Evolutionary conservation across 2,113 vertebrate genomes (phyloP).

Genomic region (Sebastes fasciatus): DNA sequence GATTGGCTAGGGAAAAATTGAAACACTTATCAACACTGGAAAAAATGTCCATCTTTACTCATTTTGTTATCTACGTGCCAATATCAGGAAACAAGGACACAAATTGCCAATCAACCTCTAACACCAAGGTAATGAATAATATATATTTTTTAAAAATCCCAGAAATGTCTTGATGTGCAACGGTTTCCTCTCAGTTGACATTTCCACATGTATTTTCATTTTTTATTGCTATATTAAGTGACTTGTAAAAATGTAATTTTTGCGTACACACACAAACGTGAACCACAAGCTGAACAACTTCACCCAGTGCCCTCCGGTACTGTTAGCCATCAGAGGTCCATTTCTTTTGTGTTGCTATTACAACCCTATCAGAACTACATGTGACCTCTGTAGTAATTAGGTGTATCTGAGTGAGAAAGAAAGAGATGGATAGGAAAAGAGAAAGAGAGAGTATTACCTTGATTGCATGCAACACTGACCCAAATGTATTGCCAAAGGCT

Average conservation of each 20-base stretch:
- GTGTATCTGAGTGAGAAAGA: slow-evolving; percentile 2
- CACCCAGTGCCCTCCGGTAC: slow-evolving; percentile 2
- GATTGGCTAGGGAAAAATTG: too few species aligned
- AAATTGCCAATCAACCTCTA: too few species aligned
- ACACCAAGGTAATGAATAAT: too few species aligned
- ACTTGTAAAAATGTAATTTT: not conserved
- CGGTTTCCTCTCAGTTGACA: too few species aligned
- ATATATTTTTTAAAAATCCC: too few species aligned
- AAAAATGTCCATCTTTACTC: not conserved
- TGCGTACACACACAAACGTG: not conserved
- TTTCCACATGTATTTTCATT: too few species aligned
- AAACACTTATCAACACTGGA: not conserved
- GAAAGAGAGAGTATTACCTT: slow-evolving; percentile 27
- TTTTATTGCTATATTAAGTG: not conserved
- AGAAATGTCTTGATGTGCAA: too few species aligned
- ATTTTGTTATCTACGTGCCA: not conserved
- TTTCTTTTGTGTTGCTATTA: slow-evolving; percentile 56
- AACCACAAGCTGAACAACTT: slow-evolving; percentile 4
- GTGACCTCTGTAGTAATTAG: slow-evolving; percentile 43
- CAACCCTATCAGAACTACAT: slow-evolving; percentile 37
- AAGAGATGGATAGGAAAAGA: not conserved
- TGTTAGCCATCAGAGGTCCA: slow-evolving; percentile 3
- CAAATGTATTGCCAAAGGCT: slow-evolving; percentile 56
- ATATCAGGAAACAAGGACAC: too few species aligned
- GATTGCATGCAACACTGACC: slow-evolving; percentile 31